Evolutionary conservation across 2,113 vertebrate genomes (phyloP).

Genomic region (Dicaeum eximium): DNA sequence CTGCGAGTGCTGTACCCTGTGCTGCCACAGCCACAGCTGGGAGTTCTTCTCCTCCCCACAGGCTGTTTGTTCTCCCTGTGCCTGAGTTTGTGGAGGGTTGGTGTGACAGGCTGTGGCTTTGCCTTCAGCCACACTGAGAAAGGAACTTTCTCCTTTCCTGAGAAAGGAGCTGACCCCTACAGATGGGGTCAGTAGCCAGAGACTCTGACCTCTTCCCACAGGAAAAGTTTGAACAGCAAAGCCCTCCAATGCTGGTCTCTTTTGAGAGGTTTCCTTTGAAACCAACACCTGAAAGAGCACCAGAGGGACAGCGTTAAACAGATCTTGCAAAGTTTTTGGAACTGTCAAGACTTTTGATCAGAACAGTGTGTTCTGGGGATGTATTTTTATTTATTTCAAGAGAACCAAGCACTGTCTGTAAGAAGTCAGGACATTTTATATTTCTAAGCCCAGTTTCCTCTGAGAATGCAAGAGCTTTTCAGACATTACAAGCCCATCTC

Average conservation of each 20-base stretch:
- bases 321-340: not conserved
- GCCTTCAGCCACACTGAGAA: not conserved
- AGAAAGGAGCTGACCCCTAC: not conserved
- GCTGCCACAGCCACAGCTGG: not conserved
- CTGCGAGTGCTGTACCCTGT: not conserved
- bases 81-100: not conserved
- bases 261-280: not conserved
- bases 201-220: not conserved
- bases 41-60: not conserved
- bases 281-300: not conserved
- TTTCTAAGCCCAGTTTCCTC: not conserved
- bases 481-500: not conserved
- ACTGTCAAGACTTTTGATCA: accelerated
- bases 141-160: not conserved
- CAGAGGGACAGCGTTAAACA: not conserved
- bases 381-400: not conserved
- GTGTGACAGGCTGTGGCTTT: not conserved
- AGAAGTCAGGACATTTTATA: not conserved
- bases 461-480: not conserved
- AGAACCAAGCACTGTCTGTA: not conserved
- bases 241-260: accelerated
- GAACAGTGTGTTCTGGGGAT: not conserved
- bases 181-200: not conserved
- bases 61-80: not conserved
- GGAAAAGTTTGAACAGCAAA: not conserved